A percentile compares a stretch with the other conserved stretches of the same genome.
Evolutionary conservation across 2,113 vertebrate genomes (phyloP).

Genomic region (Tenebrosternarchus preto): DNA sequence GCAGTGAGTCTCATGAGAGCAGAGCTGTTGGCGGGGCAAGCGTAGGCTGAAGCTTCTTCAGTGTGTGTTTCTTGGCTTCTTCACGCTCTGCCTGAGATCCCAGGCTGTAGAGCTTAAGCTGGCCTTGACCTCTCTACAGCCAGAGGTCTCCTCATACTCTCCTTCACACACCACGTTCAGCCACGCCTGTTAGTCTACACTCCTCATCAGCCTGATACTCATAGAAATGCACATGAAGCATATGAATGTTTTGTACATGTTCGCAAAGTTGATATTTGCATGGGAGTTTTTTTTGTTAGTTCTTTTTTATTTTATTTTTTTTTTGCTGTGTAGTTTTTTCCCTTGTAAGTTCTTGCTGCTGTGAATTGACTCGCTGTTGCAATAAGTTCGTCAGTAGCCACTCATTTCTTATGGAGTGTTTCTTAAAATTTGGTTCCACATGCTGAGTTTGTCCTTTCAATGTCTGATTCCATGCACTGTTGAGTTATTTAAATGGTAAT

Average conservation of each 20-base stretch:
- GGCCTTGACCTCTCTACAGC: constrained; percentile 15
- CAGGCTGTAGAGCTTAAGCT: constrained; percentile 12
- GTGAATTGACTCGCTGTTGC: not conserved
- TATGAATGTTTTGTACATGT: constrained; percentile 5
- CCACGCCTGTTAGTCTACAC: not conserved
- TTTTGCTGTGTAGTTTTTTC: too few relatives aligned
- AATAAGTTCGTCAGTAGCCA: not conserved
- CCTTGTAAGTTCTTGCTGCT: too few relatives aligned
- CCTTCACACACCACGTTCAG: not conserved
- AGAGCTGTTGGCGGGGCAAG: too few relatives aligned
- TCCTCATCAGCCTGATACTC: not conserved
- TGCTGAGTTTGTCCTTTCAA: not conserved
- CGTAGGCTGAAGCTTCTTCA: not conserved
- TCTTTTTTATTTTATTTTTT: too few relatives aligned
- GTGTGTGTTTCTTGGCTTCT: not conserved
- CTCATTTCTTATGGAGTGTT: not conserved
- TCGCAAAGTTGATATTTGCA: not conserved
- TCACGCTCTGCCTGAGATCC: not conserved
- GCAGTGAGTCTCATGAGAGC: not conserved
- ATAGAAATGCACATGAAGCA: not conserved
- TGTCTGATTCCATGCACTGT: constrained; percentile 44
- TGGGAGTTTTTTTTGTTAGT: not conserved
- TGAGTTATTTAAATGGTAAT: constrained; percentile 41
- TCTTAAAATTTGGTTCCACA: constrained; percentile 1
- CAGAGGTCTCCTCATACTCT: not conserved